Base-by-base conservation (phyloP, 37 sponge, comb jelly and placozoan species). In the Eunapius fragilis region DNA sequence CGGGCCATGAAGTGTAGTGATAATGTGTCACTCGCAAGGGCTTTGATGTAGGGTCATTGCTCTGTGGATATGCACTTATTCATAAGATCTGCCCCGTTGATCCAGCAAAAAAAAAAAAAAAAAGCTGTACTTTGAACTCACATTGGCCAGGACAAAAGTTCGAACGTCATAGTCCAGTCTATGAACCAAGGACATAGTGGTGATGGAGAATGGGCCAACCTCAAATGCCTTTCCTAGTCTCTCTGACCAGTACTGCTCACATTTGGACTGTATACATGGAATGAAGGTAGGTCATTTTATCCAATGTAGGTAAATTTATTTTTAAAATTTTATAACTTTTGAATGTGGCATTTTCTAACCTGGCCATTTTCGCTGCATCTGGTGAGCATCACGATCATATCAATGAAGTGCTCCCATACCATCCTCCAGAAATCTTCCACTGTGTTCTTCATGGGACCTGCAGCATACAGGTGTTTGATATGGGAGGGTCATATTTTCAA, bases 231-330 rank as follows among this genome's bases (percentile, higher is more conserved):
- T 84, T 2, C 41, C 72, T 9, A 85, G 82, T 22, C 84, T 90
- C 12, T 90, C 87, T 2, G 93, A 87, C 93, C 93, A 93, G 73
- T 93, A 93, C 77, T 68, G 87, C 85, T 91, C 85, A 82, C 93
- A 93, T 34, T 93, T 93, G 37, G 45, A 81, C 90, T 92, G 71
- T 49, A 83, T 45, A 45, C 47, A 45, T n/a, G n/a, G 47, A 45
- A 45, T 11, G 9, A 9, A 11, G 47, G 4, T 11, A 4, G 7
- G 9, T 45, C 47, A 45, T 45, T 45, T 11, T 45, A 4, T 45
- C 47, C 47, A 45, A 9, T 9, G 7, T 45, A 45, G 17, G 14
- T 19, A 1, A 17, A 11, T 4, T 58, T 11, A 58, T 58, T 58
- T 58, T 58, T 58, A 17, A 58, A n/a, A n/a, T n/a, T n/a, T n/a